These are phyloP conservation scores for Drosophila azteca DNA, from an alignment of 1,140 invertebrate genomes.

Conservation along the genomic window DNA sequence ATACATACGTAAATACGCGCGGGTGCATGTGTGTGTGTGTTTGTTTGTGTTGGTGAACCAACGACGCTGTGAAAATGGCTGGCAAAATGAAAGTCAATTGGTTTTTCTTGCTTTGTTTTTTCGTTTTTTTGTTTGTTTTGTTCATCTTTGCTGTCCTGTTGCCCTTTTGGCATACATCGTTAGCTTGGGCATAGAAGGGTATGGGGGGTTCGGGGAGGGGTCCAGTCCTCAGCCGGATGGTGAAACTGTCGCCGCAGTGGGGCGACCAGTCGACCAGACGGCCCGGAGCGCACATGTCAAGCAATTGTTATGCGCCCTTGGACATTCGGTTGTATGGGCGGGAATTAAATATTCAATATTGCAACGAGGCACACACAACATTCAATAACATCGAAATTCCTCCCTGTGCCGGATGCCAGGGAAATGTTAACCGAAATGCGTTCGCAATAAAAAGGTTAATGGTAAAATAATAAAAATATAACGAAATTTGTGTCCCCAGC, in stretches of 20 bases:
- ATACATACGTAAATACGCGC: neutral
- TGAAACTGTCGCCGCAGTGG: conserved; percentile 42
- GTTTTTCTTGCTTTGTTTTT: conserved; percentile 46
- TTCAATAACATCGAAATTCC: conserved; percentile 73
- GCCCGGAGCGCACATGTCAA: conserved; percentile 48
- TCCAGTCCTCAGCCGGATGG: neutral
- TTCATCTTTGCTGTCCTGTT: conserved; percentile 15
- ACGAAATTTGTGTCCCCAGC: conserved; percentile 38
- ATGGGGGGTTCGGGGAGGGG: neutral
- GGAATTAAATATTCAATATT: conserved; percentile 80
- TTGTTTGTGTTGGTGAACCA: conserved; percentile 27
- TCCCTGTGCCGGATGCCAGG: conserved; percentile 38
- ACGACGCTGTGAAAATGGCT: conserved; percentile 72
- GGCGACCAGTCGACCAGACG: neutral
- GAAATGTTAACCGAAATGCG: conserved; percentile 56
- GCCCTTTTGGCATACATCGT: conserved; percentile 28
- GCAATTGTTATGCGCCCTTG: conserved; percentile 63
- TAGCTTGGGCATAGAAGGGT: conserved; percentile 24
- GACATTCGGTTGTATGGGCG: conserved; percentile 44
- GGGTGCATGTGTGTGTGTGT: conserved; percentile 7
- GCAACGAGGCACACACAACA: conserved; percentile 48
- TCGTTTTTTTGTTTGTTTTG: conserved; percentile 25
- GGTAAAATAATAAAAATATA: conserved; percentile 62
- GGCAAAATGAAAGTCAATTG: conserved; percentile 82
- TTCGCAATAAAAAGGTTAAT: conserved; percentile 76